These are phyloP conservation scores for Microcebus lehilahytsara DNA, from an alignment of 2,113 vertebrate genomes.

Conservation along the genomic window DNA sequence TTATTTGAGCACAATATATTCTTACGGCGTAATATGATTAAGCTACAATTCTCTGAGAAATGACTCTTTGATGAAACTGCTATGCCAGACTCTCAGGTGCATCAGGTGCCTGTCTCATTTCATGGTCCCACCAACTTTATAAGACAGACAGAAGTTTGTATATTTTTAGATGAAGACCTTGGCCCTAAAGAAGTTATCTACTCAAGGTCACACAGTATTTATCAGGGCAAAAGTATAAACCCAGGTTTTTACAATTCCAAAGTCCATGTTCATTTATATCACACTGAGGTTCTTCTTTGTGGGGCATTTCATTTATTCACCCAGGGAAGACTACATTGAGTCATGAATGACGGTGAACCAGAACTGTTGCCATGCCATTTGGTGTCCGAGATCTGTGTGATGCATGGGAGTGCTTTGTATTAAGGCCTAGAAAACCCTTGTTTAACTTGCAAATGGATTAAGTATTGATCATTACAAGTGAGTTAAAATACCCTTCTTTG, in stretches of 20 bases:
- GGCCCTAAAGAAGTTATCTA: background rate
- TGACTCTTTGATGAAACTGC: background rate
- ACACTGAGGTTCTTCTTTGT: background rate
- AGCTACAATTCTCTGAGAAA: background rate
- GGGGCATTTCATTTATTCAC: background rate
- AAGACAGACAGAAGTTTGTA: background rate
- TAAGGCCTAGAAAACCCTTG: background rate
- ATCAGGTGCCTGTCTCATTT: background rate
- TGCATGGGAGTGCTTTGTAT: background rate
- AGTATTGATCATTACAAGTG: background rate
- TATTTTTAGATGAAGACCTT: background rate
- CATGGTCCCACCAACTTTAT: background rate
- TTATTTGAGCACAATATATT: background rate
- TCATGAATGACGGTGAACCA: background rate
- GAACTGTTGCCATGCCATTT: background rate
- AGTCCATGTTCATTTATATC: background rate
- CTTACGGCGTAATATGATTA: background rate
- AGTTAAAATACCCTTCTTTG: background rate
- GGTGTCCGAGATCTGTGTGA: background rate
- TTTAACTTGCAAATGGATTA: background rate
- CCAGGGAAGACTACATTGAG: background rate
- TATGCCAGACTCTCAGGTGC: background rate
- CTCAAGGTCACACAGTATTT: background rate
- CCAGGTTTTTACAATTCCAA: background rate
- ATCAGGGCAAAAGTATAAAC: background rate